A percentile compares a stretch with the other conserved stretches of the same genome.
Conservation (phyloP, 2,113 vertebrate species). For the Clarias magur region DNA sequence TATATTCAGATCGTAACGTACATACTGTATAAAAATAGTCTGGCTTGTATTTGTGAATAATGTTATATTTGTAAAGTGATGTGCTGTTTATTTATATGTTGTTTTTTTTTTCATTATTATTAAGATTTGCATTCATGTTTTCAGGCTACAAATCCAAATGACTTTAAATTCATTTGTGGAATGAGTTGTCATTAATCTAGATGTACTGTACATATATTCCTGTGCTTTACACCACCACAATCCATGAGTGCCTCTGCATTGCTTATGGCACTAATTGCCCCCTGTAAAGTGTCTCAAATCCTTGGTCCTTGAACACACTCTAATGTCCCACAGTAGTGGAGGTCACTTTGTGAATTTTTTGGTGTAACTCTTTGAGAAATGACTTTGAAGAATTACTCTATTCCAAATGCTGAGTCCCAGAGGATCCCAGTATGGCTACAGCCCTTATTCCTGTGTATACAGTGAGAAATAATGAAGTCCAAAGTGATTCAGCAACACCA, state of each 20-base stretch:
- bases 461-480: slow-evolving; percentile 48
- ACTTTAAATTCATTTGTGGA: not conserved
- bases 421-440: slow-evolving; percentile 35
- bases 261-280: not conserved
- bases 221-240: not conserved
- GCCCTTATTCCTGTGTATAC: slow-evolving; percentile 43
- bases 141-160: not conserved
- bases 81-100: not conserved
- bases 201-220: not conserved
- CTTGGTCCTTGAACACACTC: not conserved
- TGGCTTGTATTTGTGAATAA: not conserved
- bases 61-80: not conserved
- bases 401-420: slow-evolving; percentile 48
- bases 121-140: not conserved
- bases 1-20: not conserved
- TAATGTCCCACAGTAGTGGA: slow-evolving; percentile 12
- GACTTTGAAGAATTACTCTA: slow-evolving; percentile 46
- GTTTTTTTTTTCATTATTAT: not conserved
- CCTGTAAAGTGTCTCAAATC: not conserved
- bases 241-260: not conserved
- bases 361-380: slow-evolving; percentile 21
- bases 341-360: slow-evolving; percentile 26
- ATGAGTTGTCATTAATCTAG: not conserved
- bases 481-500: slow-evolving; percentile 48
- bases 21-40: not conserved